These are phyloP conservation scores for Spinibarbus caldwelli DNA, from an alignment of 2,797 vertebrate species.

Conservation along the genomic window DNA sequence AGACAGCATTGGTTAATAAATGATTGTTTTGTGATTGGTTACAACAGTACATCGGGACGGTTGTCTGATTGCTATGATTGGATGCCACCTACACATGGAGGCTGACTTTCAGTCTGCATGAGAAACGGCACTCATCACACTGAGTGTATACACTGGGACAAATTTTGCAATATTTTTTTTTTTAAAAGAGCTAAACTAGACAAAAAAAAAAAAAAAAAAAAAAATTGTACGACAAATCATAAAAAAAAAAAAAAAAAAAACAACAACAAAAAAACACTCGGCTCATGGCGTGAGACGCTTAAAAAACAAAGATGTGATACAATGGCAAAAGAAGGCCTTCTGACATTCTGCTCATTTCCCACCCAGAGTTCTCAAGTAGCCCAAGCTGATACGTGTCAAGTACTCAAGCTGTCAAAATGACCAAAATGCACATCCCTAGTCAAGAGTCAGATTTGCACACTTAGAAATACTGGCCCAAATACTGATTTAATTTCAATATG, in stretches of 20 bases:
- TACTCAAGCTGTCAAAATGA: slow-evolving; percentile 25
- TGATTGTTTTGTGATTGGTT: not conserved
- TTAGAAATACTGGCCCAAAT: slow-evolving; percentile 35
- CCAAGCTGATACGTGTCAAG: not conserved
- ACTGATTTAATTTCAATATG: not conserved
- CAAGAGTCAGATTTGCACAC: slow-evolving; percentile 6
- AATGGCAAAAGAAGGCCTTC: not conserved
- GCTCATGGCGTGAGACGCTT: not conserved
- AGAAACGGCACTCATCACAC: not conserved
- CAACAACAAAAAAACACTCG: no score
- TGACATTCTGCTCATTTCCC: not conserved
- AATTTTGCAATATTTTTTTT: not conserved
- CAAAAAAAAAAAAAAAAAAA: no score
- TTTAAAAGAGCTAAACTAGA: not conserved
- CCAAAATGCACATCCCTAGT: slow-evolving; percentile 24
- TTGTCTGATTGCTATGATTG: not conserved
- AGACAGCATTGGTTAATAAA: not conserved
- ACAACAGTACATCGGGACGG: not conserved
- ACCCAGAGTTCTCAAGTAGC: not conserved
- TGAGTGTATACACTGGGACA: not conserved
- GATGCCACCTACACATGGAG: not conserved
- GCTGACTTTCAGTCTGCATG: not conserved
- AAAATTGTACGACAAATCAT: not conserved
- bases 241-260: no score
- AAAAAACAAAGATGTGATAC: not conserved